Evolutionary conservation across 2,888 invertebrate genomes (phyloP).

Genomic region (Cybosia mesomella): DNA sequence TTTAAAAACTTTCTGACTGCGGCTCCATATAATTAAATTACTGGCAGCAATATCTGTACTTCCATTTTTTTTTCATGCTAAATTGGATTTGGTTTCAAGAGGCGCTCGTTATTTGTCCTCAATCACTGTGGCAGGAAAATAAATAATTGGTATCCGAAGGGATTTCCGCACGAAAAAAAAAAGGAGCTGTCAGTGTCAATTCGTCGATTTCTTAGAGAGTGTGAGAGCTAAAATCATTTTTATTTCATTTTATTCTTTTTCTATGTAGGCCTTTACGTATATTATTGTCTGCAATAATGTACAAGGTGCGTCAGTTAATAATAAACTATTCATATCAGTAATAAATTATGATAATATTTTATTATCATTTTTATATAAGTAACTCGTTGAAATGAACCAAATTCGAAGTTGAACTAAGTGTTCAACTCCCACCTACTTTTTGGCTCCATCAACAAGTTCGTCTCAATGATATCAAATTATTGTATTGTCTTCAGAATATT

Average conservation of each 20-base stretch:
- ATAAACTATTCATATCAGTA: background rate
- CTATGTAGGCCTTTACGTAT: background rate
- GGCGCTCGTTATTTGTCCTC: conserved; percentile 37
- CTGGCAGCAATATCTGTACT: conserved; percentile 46
- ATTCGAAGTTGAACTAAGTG: background rate
- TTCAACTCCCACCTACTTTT: background rate
- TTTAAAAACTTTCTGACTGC: conserved; percentile 69
- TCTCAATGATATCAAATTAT: background rate
- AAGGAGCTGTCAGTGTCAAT: background rate
- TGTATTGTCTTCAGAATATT: background rate
- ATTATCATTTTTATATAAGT: background rate
- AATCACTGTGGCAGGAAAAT: conserved; percentile 34
- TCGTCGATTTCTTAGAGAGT: background rate
- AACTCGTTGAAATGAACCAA: background rate
- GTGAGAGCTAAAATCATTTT: background rate
- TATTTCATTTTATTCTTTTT: background rate
- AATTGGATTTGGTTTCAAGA: conserved; percentile 40
- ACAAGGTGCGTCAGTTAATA: background rate
- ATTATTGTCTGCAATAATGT: background rate
- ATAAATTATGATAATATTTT: too few relatives aligned
- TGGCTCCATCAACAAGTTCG: background rate
- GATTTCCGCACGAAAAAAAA: too few relatives aligned
- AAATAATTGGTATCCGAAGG: conserved; percentile 13
- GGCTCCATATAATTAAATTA: conserved; percentile 59
- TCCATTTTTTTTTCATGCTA: conserved; percentile 41